Percentiles rank a stretch among this genome's conserved stretches.
Evolutionary conservation across 2,888 invertebrate species (phyloP).

Genomic region (Pristionchus japonicus): DNA sequence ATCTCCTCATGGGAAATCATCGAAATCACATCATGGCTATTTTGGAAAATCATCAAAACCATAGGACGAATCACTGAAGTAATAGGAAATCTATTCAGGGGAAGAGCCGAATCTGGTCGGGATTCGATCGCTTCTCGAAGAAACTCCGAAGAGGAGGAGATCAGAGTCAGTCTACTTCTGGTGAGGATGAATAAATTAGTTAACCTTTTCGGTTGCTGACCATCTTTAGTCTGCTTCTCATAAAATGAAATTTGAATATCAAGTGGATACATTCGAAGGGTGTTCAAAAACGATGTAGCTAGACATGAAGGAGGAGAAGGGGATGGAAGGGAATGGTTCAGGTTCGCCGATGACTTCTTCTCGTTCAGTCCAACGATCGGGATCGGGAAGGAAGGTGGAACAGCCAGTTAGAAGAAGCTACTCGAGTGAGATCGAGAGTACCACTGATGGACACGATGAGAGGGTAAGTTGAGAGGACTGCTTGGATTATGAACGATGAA

Average conservation of each 20-base stretch:
- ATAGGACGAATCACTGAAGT: background rate
- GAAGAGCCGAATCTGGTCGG: constrained; percentile 56
- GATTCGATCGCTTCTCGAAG: constrained; percentile 64
- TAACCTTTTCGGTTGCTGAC: background rate
- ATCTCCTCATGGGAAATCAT: background rate
- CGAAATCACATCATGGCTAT: background rate
- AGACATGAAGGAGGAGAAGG: background rate
- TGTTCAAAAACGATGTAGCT: background rate
- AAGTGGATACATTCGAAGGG: background rate
- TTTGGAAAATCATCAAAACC: no score
- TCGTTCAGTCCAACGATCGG: constrained; percentile 41
- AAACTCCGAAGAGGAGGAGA: constrained; percentile 47
- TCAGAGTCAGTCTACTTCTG: constrained; percentile 34
- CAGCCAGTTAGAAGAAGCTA: constrained; percentile 38
- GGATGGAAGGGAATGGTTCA: background rate
- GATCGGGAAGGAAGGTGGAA: constrained; percentile 39
- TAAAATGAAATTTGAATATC: no score
- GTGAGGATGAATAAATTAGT: background rate
- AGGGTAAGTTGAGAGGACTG: background rate
- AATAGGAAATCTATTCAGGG: background rate
- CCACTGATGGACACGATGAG: constrained; percentile 35
- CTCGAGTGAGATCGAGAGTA: constrained; percentile 47
- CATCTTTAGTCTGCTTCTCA: no score
- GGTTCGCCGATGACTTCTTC: constrained; percentile 46
- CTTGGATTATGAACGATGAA: no score